Evolutionary conservation across 2,888 invertebrate genomes (phyloP), one percentile per base, ranked within the genome.

Genomic region (Parasteatoda lunata): DNA sequence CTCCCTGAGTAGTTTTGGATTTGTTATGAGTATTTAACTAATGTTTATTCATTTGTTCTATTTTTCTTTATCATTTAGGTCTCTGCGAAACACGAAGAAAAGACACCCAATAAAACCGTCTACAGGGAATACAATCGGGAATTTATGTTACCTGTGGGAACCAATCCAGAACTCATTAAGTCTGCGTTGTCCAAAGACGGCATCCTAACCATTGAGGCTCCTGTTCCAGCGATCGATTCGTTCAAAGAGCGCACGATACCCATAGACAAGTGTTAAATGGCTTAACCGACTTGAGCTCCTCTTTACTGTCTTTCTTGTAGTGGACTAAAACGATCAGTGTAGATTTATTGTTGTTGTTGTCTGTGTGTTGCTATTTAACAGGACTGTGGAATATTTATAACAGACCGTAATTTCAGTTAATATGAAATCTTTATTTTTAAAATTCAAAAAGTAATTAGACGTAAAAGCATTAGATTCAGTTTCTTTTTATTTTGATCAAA

Each of bases 81-180:
- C 77, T 97, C 98, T 92, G 98, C 98, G 89, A 98, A 98, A 93
- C 99, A 99, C 93, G 98, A 99, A 93, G 98, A 99, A 93, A 98
- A 98, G 93, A 95, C 97, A 77, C 97, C 98, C 93, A 97, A 96
- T 91, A 97, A 98, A 93, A 97, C 97, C 69, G 97, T 98, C 89
- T 98, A 97, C 94, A 95, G 98, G 93, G 98, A 99, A 93, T 99
- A 98, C 95, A 98, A 98, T 93, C 95, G 98, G 90, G 98, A 98
- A 93, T 99, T 98, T 94, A 94, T 98, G 92, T 93, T 99, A 92
- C 99, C 98, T 6, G 97, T 97, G 93, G 98, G 98, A 91, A 97
- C 98, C 87, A 97, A 98, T 93, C 98, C 98, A 0, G 98, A 98
- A 93, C 95, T 95, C 90, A 98, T 99, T 93, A 97, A 97, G 92